phyloP scores from a whole-genome alignment of 2,797 vertebrate species.

The Dendrocincla fuliginosa region DNA sequence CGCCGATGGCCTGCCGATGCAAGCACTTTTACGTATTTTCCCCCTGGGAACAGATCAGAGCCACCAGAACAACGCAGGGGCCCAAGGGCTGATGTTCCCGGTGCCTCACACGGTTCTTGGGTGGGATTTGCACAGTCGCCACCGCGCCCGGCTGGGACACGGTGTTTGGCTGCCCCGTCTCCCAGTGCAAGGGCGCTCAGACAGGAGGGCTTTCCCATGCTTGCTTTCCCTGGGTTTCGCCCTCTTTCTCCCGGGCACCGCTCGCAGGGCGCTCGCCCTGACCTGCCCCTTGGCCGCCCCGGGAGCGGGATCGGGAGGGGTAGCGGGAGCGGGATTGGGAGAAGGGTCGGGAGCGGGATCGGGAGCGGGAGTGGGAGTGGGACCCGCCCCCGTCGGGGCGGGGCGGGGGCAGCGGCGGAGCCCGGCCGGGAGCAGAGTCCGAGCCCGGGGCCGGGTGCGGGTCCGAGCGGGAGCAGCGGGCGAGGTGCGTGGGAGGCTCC shows the following conservation, averaged over 20 bases:
- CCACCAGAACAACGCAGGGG: neutral
- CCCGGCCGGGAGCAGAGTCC: too few relatives aligned
- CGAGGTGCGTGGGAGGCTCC: neutral
- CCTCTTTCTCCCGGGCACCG: rapidly evolving
- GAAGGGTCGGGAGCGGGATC: too few relatives aligned
- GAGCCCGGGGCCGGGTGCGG: too few relatives aligned
- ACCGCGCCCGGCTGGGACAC: too few relatives aligned
- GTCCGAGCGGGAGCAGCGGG: neutral
- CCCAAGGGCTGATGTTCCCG: neutral
- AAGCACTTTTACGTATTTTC: neutral
- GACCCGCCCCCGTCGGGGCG: neutral
- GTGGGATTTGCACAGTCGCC: neutral
- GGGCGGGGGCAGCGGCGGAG: neutral
- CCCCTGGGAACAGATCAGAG: neutral
- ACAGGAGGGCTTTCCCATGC: rapidly evolving
- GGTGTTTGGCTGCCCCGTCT: rapidly evolving
- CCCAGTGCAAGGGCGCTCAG: rapidly evolving
- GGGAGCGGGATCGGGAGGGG: too few relatives aligned
- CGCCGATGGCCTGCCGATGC: rapidly evolving
- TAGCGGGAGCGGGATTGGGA: too few relatives aligned
- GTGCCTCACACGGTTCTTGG: neutral
- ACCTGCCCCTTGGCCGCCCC: too few relatives aligned
- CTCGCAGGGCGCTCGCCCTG: rapidly evolving
- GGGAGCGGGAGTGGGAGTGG: neutral
- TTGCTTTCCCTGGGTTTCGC: rapidly evolving